phyloP scores from a whole-genome alignment of 2,888 invertebrate genomes.

The Stenichneumon culpator region DNA sequence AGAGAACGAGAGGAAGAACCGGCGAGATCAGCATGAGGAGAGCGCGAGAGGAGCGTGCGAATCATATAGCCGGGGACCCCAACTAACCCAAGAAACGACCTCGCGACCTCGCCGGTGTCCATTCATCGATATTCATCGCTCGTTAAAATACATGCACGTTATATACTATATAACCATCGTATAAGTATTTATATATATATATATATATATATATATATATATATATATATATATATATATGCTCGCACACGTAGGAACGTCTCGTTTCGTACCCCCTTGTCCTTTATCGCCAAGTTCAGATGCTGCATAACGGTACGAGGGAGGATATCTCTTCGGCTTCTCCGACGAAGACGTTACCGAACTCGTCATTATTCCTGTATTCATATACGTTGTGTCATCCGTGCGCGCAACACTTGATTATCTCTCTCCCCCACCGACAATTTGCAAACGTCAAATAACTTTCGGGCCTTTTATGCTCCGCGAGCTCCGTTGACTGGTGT shows the following conservation, averaged over 20 bases:
- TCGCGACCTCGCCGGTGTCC: conserved; percentile 67
- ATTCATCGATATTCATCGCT: conserved; percentile 69
- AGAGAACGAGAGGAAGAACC: conserved; percentile 42
- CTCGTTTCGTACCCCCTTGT: conserved; percentile 31
- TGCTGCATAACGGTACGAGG: conserved; percentile 61
- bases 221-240: conserved; percentile 21
- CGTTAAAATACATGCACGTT: conserved; percentile 67
- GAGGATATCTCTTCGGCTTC: conserved; percentile 26
- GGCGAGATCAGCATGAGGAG: conserved; percentile 51
- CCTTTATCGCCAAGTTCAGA: conserved; percentile 62
- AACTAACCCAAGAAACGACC: conserved; percentile 68
- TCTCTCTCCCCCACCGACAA: conserved; percentile 12
- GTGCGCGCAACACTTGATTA: conserved; percentile 37
- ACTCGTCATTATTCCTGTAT: conserved; percentile 10
- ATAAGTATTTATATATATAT: conserved; percentile 11
- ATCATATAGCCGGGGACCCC: conserved; percentile 65
- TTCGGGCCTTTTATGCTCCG: neutral
- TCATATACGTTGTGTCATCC: conserved; percentile 42
- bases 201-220: conserved; percentile 28
- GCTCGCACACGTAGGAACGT: conserved; percentile 10
- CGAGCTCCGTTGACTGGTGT: neutral
- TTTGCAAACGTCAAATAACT: conserved; percentile 34
- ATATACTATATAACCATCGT: conserved; percentile 18
- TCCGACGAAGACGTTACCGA: conserved; percentile 14
- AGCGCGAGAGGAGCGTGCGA: conserved; percentile 65